Percentiles rank a stretch among this genome's conserved stretches.
phyloP scores from a whole-genome alignment of 2,888 invertebrate species.

The Caenorhabditis sinica region DNA sequence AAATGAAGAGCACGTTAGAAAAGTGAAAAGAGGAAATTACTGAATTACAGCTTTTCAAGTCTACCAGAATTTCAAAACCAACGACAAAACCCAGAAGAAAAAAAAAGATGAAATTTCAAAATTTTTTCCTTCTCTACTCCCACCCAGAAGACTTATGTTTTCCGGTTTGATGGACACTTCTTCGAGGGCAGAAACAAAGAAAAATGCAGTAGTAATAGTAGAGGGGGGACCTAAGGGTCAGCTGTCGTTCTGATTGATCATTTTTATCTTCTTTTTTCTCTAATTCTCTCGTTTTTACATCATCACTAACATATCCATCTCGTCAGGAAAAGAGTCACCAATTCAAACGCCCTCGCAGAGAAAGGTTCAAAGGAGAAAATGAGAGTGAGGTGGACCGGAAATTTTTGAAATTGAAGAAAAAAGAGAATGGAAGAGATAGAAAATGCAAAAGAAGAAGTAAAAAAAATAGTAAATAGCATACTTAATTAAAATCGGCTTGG shows the following conservation, averaged over 20 bases:
- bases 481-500: too few species aligned
- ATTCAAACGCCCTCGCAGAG: slow-evolving; percentile 2
- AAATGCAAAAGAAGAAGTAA: neutral
- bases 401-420: slow-evolving; percentile 2
- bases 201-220: too few species aligned
- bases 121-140: too few species aligned
- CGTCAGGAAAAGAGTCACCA: too few species aligned
- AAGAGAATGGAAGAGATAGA: neutral
- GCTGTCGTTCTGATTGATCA: slow-evolving; percentile 10
- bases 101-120: too few species aligned
- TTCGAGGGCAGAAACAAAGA: neutral
- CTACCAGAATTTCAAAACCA: neutral
- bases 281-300: neutral
- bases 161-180: too few species aligned
- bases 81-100: too few species aligned
- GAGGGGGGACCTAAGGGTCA: neutral
- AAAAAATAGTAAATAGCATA: neutral
- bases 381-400: too few species aligned
- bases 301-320: too few species aligned
- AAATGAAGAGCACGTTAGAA: neutral
- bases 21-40: neutral
- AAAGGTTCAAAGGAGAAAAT: too few species aligned
- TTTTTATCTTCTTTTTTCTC: neutral
- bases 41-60: neutral
- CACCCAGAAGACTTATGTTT: too few species aligned